Evolutionary conservation across 2,113 vertebrate species (phyloP).

Genomic region (Myiopsitta monachus): DNA sequence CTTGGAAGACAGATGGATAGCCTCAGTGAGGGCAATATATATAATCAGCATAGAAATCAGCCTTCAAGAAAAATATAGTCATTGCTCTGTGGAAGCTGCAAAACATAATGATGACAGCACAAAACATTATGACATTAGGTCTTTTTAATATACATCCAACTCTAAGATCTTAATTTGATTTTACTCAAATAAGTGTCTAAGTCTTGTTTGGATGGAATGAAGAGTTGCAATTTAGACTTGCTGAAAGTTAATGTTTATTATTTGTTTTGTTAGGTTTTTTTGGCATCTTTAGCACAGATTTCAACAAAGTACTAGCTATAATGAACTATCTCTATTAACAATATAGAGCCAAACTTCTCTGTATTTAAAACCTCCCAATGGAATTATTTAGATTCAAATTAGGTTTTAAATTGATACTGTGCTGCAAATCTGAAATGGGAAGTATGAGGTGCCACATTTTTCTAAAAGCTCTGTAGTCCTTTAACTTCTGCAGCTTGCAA

Average conservation of each 20-base stretch:
- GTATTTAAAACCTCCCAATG: background rate
- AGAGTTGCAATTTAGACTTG: background rate
- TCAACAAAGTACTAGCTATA: background rate
- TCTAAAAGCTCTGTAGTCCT: background rate
- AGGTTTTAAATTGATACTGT: background rate
- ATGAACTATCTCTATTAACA: background rate
- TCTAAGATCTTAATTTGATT: background rate
- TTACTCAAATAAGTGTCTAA: background rate
- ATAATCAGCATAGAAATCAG: background rate
- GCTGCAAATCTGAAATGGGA: background rate
- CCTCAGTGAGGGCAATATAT: background rate
- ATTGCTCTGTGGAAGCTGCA: background rate
- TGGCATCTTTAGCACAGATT: background rate
- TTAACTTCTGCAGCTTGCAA: background rate
- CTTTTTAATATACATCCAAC: background rate
- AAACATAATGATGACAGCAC: background rate
- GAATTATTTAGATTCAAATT: background rate
- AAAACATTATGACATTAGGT: background rate
- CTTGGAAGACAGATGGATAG: background rate
- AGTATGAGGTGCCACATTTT: background rate
- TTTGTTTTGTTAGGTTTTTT: background rate
- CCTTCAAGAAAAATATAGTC: background rate
- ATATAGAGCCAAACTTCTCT: background rate
- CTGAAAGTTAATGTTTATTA: background rate
- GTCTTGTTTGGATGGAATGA: background rate